A percentile compares a stretch with the other conserved stretches of the same genome.
These are phyloP conservation scores for Hypolimnas misippus DNA, from an alignment of 2,888 invertebrate genomes.

Conservation along the genomic window DNA sequence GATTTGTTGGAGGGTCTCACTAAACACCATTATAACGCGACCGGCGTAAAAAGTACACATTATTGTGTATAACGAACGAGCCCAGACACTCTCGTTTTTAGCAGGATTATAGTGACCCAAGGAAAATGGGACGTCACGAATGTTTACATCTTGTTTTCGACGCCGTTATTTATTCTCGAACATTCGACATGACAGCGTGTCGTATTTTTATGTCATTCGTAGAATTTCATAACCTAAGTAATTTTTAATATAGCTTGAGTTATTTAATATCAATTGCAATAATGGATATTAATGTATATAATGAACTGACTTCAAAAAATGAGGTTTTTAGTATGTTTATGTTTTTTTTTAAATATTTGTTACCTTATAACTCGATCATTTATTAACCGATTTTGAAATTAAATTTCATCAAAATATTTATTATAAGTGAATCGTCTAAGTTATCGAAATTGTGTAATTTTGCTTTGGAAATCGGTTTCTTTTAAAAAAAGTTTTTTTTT, in stretches of 20 bases:
- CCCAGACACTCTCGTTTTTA: background rate
- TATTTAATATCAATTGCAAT: too few relatives aligned
- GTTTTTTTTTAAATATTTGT: too few relatives aligned
- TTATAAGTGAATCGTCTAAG: too few relatives aligned
- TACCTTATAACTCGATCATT: too few relatives aligned
- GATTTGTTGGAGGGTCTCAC: slow-evolving; percentile 48
- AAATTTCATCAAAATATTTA: too few relatives aligned
- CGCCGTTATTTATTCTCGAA: background rate
- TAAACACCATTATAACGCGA: slow-evolving; percentile 31
- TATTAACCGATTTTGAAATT: too few relatives aligned
- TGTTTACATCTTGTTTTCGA: slow-evolving; percentile 41
- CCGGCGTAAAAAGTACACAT: slow-evolving; percentile 37
- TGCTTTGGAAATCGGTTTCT: too few relatives aligned
- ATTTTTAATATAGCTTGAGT: background rate
- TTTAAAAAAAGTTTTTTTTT: too few relatives aligned
- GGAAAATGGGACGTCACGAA: slow-evolving; percentile 34
- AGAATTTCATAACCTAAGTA: background rate
- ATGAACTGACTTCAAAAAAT: too few relatives aligned
- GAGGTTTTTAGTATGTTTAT: too few relatives aligned
- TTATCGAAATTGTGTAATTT: too few relatives aligned
- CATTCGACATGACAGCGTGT: background rate
- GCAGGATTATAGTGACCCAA: background rate
- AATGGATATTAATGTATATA: too few relatives aligned
- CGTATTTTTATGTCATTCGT: background rate
- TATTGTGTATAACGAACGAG: slow-evolving; percentile 13